Conservation (phyloP, 2,113 vertebrate genomes). For the Spea bombifrons region DNA sequence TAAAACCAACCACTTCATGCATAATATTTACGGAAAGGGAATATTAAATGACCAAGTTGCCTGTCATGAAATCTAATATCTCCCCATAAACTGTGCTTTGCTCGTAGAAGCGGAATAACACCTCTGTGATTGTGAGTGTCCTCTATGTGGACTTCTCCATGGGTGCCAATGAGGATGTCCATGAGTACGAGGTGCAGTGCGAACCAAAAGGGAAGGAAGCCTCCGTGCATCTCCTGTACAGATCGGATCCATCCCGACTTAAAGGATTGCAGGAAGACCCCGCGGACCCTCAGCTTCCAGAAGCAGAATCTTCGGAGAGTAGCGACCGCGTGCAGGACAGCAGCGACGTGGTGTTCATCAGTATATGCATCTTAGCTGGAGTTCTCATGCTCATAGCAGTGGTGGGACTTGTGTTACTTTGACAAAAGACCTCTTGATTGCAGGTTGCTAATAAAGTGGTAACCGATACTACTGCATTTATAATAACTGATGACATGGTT, state of each 20-base stretch:
- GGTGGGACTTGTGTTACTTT: conserved; percentile 87
- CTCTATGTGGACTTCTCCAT: conserved; percentile 88
- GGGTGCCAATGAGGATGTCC: conserved; percentile 69
- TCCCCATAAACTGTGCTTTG: conserved; percentile 8
- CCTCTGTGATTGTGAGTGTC: conserved; percentile 81
- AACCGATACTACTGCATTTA: too few relatives aligned
- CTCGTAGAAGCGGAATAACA: conserved; percentile 84
- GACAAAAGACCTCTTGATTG: conserved; percentile 42
- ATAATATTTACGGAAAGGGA: too few relatives aligned
- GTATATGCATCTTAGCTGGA: conserved; percentile 91
- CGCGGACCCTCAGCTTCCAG: conserved; percentile 57
- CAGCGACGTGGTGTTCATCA: conserved; percentile 91
- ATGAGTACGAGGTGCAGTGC: conserved; percentile 87
- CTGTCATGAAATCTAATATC: too few relatives aligned
- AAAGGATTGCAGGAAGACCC: conserved; percentile 70
- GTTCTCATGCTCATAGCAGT: conserved; percentile 93
- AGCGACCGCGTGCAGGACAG: conserved; percentile 72
- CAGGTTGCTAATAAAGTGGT: too few relatives aligned
- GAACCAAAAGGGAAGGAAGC: conserved; percentile 86
- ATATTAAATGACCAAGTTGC: too few relatives aligned
- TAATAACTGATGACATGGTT: too few relatives aligned
- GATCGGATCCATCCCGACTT: conserved; percentile 67
- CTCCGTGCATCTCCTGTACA: conserved; percentile 73
- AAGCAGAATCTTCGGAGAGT: background rate
- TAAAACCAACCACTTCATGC: too few relatives aligned